These are phyloP conservation scores for Syrrhaptes paradoxus DNA, from an alignment of 2,113 vertebrate genomes.

Conservation along the genomic window DNA sequence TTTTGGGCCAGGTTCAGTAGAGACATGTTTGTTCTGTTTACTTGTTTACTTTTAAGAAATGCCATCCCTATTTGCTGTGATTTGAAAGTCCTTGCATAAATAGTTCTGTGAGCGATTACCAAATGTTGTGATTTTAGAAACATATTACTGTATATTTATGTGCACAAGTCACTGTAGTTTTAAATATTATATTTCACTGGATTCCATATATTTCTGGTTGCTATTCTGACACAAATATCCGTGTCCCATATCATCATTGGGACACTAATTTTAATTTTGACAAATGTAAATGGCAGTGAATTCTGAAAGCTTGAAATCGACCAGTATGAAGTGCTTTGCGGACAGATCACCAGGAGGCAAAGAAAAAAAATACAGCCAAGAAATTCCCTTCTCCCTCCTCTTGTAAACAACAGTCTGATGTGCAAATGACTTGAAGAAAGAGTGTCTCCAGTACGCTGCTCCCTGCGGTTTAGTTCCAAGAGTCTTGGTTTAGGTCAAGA, in stretches of 20 bases:
- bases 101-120: background rate
- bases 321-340: background rate
- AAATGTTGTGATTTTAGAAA: background rate
- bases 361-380: background rate
- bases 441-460: background rate
- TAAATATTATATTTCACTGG: background rate
- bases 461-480: background rate
- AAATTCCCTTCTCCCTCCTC: background rate
- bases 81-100: background rate
- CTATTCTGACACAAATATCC: background rate
- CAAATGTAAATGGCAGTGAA: background rate
- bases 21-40: background rate
- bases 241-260: rapidly evolving
- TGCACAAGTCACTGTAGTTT: background rate
- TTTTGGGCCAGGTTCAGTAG: background rate
- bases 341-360: background rate
- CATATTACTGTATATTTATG: background rate
- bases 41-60: constrained; percentile 6
- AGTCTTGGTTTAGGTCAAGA: constrained; percentile 26
- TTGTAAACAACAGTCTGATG: background rate
- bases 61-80: background rate
- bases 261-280: background rate
- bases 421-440: constrained; percentile 15
- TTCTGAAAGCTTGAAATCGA: background rate
- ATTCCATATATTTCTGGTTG: background rate